Evolutionary conservation across 2,888 invertebrate genomes (phyloP).

Genomic region (Acrobasis consociella): DNA sequence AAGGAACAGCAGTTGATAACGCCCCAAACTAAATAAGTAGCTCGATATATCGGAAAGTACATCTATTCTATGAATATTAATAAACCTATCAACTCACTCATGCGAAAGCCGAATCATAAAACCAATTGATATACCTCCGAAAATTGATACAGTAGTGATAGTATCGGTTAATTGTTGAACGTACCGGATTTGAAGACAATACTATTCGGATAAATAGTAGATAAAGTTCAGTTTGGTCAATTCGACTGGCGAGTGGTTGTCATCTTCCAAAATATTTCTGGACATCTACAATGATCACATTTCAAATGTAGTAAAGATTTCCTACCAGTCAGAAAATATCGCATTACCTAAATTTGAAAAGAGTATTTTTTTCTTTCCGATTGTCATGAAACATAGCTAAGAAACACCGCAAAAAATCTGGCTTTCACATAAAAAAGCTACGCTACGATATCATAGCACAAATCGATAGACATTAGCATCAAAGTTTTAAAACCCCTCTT

Average conservation of each 20-base stretch:
- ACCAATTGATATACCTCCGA: constrained; percentile 16
- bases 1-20: constrained; percentile 5
- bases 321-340: no score
- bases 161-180: constrained; percentile 20
- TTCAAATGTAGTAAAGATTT: no score
- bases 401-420: no score
- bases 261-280: no score
- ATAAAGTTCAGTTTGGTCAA: not conserved
- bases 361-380: no score
- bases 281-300: no score
- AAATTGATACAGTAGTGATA: constrained; percentile 18
- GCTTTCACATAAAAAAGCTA: no score
- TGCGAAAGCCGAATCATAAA: constrained; percentile 16
- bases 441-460: no score
- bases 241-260: not conserved
- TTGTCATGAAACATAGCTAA: no score
- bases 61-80: constrained; percentile 20
- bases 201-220: constrained; percentile 12
- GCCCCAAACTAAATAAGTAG: constrained; percentile 12
- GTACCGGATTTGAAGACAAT: constrained; percentile 22
- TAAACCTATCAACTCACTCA: constrained; percentile 19
- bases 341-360: no score
- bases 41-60: constrained; percentile 6
- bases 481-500: no score
- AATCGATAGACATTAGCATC: no score